Base-by-base conservation (phyloP, 2,888 invertebrate genomes). In the Athripsodes cinereus region DNA sequence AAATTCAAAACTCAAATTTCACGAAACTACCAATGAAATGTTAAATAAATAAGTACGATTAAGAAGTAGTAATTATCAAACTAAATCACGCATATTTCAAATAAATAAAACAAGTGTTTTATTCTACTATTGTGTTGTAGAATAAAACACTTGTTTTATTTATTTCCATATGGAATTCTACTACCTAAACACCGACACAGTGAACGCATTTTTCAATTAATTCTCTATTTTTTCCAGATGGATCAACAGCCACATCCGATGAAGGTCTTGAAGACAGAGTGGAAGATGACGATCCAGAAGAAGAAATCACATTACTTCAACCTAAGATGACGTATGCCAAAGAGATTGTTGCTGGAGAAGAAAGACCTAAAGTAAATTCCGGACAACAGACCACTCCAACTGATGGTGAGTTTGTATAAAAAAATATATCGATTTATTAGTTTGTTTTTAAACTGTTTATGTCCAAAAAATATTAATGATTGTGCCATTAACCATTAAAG, bases 341-440 rank as follows among this genome's bases (percentile, higher is more conserved):
- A 66, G 84, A 84, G 69, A 84, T 84, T 60, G 82, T 84, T 2
- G 83, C 83, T 16, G 83, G 83, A 1, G 83, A 84, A 67, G 83
- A 84, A 67, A 71, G 83, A 18, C 83, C 83, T 2, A 75, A 82
- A 61, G 82, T 70, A 61, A 78, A 78, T 64, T 75, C 77, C 49
- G 77, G 78, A 61, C 79, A 79, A 64, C 79, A 79, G 64, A 79
- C 78, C 16, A 78, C 78, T 2, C 78, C 78, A 1, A 78, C 72
- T 11, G 78, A 78, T 40, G 78, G 78, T 77, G 63, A 71, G 72
- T 69, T 22, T 13, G 2, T 40, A 2, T 40, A 40, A 40, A 31
- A n/a, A n/a, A 40, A 40, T 40, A 13, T n/a, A 40, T 40, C 13
- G 2, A 40, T 13, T 8, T 40, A n/a, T n/a, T 8, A 2, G 13